Conservation (phyloP, 2,888 invertebrate species). For the Drosophila emarginata region DNA sequence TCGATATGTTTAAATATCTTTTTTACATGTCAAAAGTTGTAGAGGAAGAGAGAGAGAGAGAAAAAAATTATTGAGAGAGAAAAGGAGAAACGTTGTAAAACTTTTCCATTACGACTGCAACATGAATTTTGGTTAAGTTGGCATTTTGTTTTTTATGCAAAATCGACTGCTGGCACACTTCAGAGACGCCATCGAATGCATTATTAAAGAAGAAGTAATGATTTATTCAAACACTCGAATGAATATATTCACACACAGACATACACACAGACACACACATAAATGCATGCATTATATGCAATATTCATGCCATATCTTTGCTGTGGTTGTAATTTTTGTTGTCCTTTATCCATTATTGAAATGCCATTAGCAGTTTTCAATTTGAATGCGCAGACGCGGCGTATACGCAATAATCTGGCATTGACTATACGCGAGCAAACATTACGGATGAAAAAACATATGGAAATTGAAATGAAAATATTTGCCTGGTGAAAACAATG, state of each 20-base stretch:
- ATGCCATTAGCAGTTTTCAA: conserved; percentile 60
- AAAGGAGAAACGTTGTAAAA: conserved; percentile 18
- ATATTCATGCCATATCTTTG: conserved; percentile 45
- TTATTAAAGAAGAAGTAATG: conserved; percentile 58
- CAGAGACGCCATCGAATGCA: conserved; percentile 34
- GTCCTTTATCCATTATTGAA: conserved; percentile 59
- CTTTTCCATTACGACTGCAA: conserved; percentile 43
- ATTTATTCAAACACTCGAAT: conserved; percentile 48
- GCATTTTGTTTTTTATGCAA: conserved; percentile 41
- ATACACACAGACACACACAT: conserved; percentile 7
- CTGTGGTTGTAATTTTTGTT: conserved; percentile 41
- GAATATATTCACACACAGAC: conserved; percentile 22
- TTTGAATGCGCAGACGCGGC: conserved; percentile 44
- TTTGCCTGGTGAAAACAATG: conserved; percentile 39
- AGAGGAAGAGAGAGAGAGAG: conserved; percentile 3
- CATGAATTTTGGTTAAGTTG: conserved; percentile 32
- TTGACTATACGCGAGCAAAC: conserved; percentile 38
- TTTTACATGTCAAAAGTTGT: conserved; percentile 43
- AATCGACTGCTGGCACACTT: conserved; percentile 47
- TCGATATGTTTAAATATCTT: conserved; percentile 28
- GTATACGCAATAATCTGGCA: conserved; percentile 58
- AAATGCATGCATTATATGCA: conserved; percentile 49
- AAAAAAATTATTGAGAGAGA: no score
- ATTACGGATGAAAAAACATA: conserved; percentile 26
- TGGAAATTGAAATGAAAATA: conserved; percentile 1